A percentile compares a stretch with the other conserved stretches of the same genome.
Conservation (phyloP, 2,888 invertebrate species). For the Amorpha juglandis region DNA sequence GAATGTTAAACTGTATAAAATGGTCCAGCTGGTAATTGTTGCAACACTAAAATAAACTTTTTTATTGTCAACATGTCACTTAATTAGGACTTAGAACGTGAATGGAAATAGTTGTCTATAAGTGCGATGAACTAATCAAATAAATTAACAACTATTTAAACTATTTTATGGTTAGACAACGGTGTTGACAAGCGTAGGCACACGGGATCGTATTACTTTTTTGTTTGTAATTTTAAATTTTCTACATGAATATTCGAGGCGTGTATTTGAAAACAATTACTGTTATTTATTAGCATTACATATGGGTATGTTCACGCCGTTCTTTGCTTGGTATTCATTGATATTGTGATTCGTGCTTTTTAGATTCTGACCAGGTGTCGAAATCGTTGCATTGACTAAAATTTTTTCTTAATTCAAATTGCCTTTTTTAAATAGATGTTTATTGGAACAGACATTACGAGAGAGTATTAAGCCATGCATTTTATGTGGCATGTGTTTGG, state of each 20-base stretch:
- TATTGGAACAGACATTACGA: constrained; percentile 1
- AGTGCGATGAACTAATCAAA: constrained; percentile 29
- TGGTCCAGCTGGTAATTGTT: constrained; percentile 57
- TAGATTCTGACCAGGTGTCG: constrained; percentile 4
- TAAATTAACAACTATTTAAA: constrained; percentile 25
- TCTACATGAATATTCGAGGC: constrained; percentile 19
- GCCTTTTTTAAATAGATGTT: background rate
- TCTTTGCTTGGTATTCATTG: constrained; percentile 5
- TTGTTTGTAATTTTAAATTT: constrained; percentile 16
- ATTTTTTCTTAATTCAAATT: constrained; percentile 7
- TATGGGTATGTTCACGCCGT: background rate
- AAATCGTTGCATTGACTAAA: background rate
- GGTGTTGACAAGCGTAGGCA: background rate
- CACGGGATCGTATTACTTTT: constrained; percentile 1
- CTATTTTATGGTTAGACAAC: constrained; percentile 16
- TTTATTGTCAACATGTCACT: constrained; percentile 66
- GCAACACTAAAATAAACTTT: constrained; percentile 57
- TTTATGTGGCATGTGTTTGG: constrained; percentile 11
- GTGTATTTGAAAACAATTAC: constrained; percentile 20
- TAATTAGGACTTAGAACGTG: constrained; percentile 64
- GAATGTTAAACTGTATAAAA: constrained; percentile 57
- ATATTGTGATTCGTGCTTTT: constrained; percentile 7
- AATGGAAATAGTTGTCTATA: constrained; percentile 38
- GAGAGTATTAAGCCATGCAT: background rate
- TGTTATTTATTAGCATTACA: constrained; percentile 12